Evolutionary conservation across 2,797 vertebrate species (phyloP), one percentile per base, ranked within the genome.

Genomic region (Lutjanus campechanus): DNA sequence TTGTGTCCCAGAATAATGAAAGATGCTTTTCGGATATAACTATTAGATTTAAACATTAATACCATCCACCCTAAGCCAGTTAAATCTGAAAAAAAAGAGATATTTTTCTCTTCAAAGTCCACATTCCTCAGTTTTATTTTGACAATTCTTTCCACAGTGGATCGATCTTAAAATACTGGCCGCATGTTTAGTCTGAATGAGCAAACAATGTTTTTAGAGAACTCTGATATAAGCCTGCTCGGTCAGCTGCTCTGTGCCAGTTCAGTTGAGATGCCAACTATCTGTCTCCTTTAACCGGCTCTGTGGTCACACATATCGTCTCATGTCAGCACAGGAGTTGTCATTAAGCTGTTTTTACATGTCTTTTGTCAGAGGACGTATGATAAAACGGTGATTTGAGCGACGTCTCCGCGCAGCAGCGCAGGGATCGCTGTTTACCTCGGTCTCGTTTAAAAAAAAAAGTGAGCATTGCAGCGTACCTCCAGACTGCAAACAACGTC

Each of bases 311-410:
- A 49, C 4, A 36, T 66, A 16, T 44, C 47, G 54, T 25, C 20
- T 20, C 44, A 22, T 63, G 4, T 1, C 19, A 50, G 53, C 17
- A 71, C n/a, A 71, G 11, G 11, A 44, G 12, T 13, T 36, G n/a
- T 49, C 55, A 49, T 67, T 50, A 55, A 62, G 40, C 55, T n/a
- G 41, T 66, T 13, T 63, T 56, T 40, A 36, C 59, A 40, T 40
- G 55, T 73, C 7, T 43, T 61, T 70, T 62, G 54, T 82, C 19
- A n/a, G n/a, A 69, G 36, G 22, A 47, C 29, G 13, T 49, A 19
- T 69, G 53, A 75, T 40, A 40, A 75, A 73, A 68, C 54, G 20
- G 12, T 22, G 55, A 62, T 58, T 81, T 75, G 9, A 69, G 19
- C 54, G 44, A 69, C 4, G 40, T 69, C 29, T 44, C 44, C 7